phyloP scores from a whole-genome alignment of 2,113 vertebrate species.

The Oryzias melastigma region DNA sequence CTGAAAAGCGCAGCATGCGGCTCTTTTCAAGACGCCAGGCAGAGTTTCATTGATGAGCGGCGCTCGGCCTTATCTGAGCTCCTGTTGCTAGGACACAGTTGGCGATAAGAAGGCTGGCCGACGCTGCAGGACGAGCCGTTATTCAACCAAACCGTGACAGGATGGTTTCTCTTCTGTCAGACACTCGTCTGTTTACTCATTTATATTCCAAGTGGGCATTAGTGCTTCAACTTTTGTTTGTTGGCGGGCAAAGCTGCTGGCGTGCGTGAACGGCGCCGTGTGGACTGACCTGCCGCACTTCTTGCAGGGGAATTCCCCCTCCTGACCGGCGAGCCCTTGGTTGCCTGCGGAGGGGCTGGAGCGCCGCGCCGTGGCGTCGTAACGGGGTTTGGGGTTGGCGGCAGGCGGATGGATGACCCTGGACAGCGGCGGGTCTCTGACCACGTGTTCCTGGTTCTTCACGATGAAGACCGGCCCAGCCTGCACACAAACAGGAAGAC shows the following conservation, averaged over 20 bases:
- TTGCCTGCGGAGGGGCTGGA: conserved; percentile 57
- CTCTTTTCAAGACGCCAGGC: conserved; percentile 36
- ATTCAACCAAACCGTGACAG: conserved; percentile 43
- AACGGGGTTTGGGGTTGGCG: conserved; percentile 68
- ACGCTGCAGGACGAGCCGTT: conserved; percentile 56
- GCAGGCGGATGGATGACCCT: conserved; percentile 46
- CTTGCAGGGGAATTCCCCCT: conserved; percentile 98
- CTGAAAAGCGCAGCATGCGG: neutral
- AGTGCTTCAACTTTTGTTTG: conserved; percentile 14
- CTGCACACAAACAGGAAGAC: conserved; percentile 57
- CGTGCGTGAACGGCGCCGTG: neutral
- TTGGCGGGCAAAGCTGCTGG: neutral
- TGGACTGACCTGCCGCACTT: conserved; percentile 91
- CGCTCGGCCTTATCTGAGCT: conserved; percentile 41
- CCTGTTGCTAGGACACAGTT: conserved; percentile 75
- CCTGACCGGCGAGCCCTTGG: conserved; percentile 81
- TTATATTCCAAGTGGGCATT: conserved; percentile 23
- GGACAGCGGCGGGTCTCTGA: conserved; percentile 64
- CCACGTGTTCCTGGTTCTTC: conserved; percentile 79
- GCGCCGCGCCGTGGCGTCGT: conserved; percentile 71
- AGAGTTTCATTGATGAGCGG: conserved; percentile 28
- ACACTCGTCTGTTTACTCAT: conserved; percentile 31
- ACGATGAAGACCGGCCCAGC: conserved; percentile 72
- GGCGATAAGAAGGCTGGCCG: conserved; percentile 64
- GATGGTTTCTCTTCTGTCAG: conserved; percentile 14